phyloP scores from a whole-genome alignment of 2,797 vertebrate species.

The Cynodonichthys magdalenae region DNA sequence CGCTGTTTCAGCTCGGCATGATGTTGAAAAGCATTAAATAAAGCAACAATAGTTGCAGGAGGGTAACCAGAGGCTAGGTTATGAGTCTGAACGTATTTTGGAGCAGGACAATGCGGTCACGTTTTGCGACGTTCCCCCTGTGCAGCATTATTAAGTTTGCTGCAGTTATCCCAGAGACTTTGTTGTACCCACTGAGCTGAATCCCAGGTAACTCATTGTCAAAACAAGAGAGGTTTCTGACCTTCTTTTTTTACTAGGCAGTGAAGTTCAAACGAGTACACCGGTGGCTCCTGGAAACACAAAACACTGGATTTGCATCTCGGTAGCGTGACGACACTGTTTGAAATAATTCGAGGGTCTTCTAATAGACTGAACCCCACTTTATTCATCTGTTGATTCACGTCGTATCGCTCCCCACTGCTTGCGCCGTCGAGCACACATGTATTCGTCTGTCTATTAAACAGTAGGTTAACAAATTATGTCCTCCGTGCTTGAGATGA shows the following conservation, averaged over 20 bases:
- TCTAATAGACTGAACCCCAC: constrained; percentile 20
- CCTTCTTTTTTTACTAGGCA: constrained; percentile 72
- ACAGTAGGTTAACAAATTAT: constrained; percentile 59
- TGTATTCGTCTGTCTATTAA: constrained; percentile 49
- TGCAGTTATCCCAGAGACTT: constrained; percentile 24
- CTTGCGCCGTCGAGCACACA: constrained; percentile 21
- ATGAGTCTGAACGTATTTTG: constrained; percentile 33
- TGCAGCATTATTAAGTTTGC: constrained; percentile 46
- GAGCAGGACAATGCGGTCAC: constrained; percentile 45
- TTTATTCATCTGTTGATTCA: constrained; percentile 43
- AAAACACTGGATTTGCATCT: constrained; percentile 50
- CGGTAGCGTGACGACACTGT: constrained; percentile 38
- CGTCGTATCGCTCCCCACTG: constrained; percentile 29
- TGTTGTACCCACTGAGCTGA: constrained; percentile 36
- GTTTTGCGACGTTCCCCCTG: constrained; percentile 33
- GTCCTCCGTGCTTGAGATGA: constrained; percentile 53
- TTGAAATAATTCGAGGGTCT: constrained; percentile 27
- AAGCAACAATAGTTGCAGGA: constrained; percentile 34
- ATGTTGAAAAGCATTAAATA: constrained; percentile 38
- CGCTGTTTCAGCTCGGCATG: constrained; percentile 34
- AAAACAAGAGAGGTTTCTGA: constrained; percentile 64
- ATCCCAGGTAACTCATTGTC: constrained; percentile 70
- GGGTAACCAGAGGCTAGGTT: constrained; percentile 40
- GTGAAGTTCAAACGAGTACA: constrained; percentile 67
- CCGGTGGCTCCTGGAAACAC: constrained; percentile 71